Conservation (phyloP, 2,797 vertebrate species). For the Dendrocincla tyrannina region DNA sequence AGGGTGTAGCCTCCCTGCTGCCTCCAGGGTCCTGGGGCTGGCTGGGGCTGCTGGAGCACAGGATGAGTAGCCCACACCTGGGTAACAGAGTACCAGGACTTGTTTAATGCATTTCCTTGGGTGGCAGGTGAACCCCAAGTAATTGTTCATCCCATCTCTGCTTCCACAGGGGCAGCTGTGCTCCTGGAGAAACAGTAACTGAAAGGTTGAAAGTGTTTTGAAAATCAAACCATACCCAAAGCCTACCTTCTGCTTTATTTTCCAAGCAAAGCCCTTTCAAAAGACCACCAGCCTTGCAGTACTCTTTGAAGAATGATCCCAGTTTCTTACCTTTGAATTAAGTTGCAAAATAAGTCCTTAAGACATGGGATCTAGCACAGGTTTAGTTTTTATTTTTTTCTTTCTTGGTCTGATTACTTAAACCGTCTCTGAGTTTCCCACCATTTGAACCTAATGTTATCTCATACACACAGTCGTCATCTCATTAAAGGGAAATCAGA, state of each 20-base stretch:
- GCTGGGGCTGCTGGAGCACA: fast-evolving
- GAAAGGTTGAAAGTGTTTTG: background rate
- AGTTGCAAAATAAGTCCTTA: slow-evolving; percentile 76
- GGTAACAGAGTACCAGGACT: background rate
- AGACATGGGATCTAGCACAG: slow-evolving; percentile 62
- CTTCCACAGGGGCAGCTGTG: background rate
- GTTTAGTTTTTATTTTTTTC: slow-evolving; percentile 54
- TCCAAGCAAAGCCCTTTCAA: background rate
- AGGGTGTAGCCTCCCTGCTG: background rate
- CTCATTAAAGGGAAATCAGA: slow-evolving; percentile 94
- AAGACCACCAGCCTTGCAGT: background rate
- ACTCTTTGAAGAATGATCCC: background rate
- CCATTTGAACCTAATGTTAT: slow-evolving; percentile 82
- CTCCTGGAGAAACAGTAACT: background rate
- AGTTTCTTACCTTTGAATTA: background rate
- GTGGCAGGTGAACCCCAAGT: fast-evolving
- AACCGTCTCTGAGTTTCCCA: slow-evolving; percentile 81
- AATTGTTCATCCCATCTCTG: background rate
- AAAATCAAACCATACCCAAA: background rate
- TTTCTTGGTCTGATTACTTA: slow-evolving; percentile 80
- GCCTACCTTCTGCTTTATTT: background rate
- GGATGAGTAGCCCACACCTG: background rate
- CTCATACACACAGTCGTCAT: slow-evolving; percentile 82
- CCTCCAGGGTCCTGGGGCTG: fast-evolving
- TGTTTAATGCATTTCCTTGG: background rate